Percentiles rank a stretch among this genome's conserved stretches.
phyloP scores from a whole-genome alignment of 1,140 invertebrate genomes.

The Brachionus rotundiformis region DNA sequence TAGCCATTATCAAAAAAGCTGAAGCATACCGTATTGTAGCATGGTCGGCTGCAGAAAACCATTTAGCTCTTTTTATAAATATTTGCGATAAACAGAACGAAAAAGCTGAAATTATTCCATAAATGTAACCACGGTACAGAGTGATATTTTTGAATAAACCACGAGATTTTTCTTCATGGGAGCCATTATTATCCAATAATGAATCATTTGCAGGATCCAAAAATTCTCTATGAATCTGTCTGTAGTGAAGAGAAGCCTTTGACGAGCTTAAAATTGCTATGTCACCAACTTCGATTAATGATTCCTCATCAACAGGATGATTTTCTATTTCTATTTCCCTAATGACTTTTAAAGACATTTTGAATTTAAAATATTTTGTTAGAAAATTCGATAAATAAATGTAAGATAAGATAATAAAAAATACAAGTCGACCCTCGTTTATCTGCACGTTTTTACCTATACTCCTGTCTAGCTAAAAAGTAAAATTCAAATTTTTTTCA shows the following conservation, averaged over 20 bases:
- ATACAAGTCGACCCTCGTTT: no score
- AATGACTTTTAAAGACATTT: neutral
- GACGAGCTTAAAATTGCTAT: neutral
- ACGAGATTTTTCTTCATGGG: neutral
- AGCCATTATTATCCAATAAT: neutral
- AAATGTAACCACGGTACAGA: neutral
- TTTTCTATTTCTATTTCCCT: neutral
- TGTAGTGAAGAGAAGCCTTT: neutral
- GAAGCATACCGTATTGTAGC: constrained; percentile 7
- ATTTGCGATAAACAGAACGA: constrained; percentile 35
- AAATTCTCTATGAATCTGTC: neutral
- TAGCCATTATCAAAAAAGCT: neutral
- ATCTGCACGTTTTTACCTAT: neutral
- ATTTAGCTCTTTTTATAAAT: constrained; percentile 11
- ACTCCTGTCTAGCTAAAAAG: neutral
- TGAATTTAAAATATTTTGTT: neutral
- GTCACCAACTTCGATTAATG: neutral
- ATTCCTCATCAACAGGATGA: neutral
- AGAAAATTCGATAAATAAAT: no score
- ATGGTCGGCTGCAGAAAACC: constrained; percentile 24
- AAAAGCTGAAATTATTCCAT: constrained; percentile 13
- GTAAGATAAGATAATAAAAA: no score
- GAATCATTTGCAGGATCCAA: neutral
- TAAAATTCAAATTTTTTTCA: neutral
- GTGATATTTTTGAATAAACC: neutral